Base-by-base conservation (phyloP, 2,113 vertebrate species). In the Hydrolagus affinis region DNA sequence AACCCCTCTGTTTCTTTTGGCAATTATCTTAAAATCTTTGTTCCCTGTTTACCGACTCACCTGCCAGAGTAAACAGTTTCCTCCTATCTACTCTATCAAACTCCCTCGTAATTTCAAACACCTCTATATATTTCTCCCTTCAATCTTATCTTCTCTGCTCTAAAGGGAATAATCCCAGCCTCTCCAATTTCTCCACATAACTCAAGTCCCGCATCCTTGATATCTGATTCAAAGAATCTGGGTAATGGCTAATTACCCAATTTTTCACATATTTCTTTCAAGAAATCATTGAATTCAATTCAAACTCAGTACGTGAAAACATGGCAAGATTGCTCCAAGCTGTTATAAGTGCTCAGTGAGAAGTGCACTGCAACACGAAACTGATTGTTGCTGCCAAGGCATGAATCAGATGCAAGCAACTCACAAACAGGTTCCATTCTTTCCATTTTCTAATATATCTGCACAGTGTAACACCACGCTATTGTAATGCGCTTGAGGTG, bases 381-480 rank as follows among this genome's bases (percentile, higher is more conserved):
- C 90, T 92, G 89, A 87, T 85, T 56, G 85, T 75, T 89, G 87
- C 87, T 94, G 93, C 94, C 94, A 94, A 93, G 89, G 86, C 91
- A 91, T 94, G 93, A 95, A 93, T 95, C 94, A 94, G 92, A 90
- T 90, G 87, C 88, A 90, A 91, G 9, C 85, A 91, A 92, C 90
- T 88, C 87, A 44, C 44, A 91, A 90, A 88, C 88, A 89, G 90
- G 89, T 85, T 92, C 89, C 78, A 66, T 90, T 91, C 93, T 94
- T 94, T 94, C 94, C 94, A 94, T 95, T 93, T 91, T 91, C 91
- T 94, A 94, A 94, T 92, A 93, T 91, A 90, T 93, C 91, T 92
- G 90, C 90, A 89, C 89, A 91, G 91, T 86, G 32, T 87, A 91
- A 91, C 92, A 75, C 93, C 92, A 93, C 93, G 92, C 91, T 92